Evolutionary conservation across 1,140 invertebrate genomes (phyloP), one percentile per base, ranked within the genome.

Genomic region (Campodea augens): DNA sequence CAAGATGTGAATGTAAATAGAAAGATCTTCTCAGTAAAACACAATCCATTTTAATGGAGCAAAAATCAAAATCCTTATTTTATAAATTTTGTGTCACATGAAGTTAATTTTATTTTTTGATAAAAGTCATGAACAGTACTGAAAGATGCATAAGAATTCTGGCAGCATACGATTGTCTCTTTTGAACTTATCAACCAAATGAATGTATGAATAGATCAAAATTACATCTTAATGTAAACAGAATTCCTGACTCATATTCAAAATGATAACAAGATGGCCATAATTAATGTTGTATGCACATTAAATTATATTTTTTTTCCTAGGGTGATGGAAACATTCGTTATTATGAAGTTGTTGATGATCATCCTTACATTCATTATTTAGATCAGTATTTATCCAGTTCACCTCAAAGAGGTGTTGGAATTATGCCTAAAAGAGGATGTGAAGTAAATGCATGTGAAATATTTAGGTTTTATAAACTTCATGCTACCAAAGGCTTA

Each of bases 341-440:
- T 5, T 96, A 93, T 62, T 95, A 90, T 63, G 90, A 96, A 66
- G 74, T 93, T 20, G 80, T 80, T 0, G 75, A 87, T 52, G 79
- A 88, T 51, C 62, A 73, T 1, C 86, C 88, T 0, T 90, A 78
- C 62, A 70, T 87, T 46, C 80, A 91, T 64, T 95, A 83, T 60
- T 71, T 96, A 2, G 90, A 80, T 59, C 85, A 90, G 55, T 93
- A 83, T 61, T 73, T 89, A n/a, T 91, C 89, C 12, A 81, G 85
- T 3, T 77, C 77, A 57, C 85, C 86, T 42, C 85, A 89, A 61
- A 71, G 88, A 57, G 88, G 87, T 2, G 65, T 95, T 25, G 89
- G 87, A 37, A 73, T 82, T 50, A 91, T 95, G 85, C 84, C 88
- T 10, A 96, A 96, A 65, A 68, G 90, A 52, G 91, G 89, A n/a